phyloP scores from a whole-genome alignment of 2,797 vertebrate genomes.

The Labroides dimidiatus region DNA sequence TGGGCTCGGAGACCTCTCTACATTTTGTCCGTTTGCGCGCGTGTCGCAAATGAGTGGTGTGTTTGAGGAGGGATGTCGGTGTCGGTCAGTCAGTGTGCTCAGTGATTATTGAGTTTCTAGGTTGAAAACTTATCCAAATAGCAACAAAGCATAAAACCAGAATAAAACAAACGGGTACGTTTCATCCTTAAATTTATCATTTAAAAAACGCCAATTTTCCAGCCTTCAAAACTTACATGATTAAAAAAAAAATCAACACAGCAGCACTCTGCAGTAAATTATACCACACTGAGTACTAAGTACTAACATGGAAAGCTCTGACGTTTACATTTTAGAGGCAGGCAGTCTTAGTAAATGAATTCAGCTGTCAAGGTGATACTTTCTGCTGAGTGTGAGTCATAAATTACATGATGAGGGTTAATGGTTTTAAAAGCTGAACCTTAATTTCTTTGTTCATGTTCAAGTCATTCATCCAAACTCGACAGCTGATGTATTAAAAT shows the following conservation, averaged over 20 bases:
- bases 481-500: no score
- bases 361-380: no score
- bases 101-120: not conserved
- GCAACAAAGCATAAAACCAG: not conserved
- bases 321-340: constrained; percentile 1
- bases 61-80: not conserved
- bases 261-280: not conserved
- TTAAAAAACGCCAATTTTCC: no score
- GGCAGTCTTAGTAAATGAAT: not conserved
- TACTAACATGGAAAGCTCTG: constrained; percentile 12
- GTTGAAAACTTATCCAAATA: not conserved
- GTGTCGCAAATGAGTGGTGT: not conserved
- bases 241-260: not conserved
- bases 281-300: no score
- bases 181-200: no score
- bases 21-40: constrained; percentile 17
- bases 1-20: not conserved
- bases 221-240: no score
- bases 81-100: not conserved
- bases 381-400: no score
- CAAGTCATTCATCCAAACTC: no score
- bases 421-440: not conserved
- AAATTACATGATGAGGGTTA: not conserved
- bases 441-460: not conserved
- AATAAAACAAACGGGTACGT: no score